Evolutionary conservation across 2,888 invertebrate species (phyloP), one percentile per base, ranked within the genome.

Genomic region (Dione vanillae): DNA sequence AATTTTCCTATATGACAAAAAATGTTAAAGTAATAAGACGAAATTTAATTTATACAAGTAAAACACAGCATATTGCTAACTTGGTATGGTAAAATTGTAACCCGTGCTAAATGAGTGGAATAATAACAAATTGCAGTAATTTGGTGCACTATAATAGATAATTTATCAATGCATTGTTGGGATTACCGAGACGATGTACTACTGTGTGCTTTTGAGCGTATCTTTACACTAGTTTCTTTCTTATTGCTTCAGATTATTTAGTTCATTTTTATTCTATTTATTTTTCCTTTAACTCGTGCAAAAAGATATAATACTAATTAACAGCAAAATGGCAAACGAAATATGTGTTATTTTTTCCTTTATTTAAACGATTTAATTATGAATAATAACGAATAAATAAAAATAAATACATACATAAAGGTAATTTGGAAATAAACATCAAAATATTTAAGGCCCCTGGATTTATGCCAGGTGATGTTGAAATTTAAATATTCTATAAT

Each of bases 361-460:
- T n/a, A n/a, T n/a, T n/a, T n/a, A 47, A 47, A 47, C 9, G 0
- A 9, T 43, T 20, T 9, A 43, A 43, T 43, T 10, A 19, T 41
- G n/a, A 11, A 8, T n/a, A n/a, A n/a, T n/a, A n/a, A n/a, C n/a
- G n/a, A n/a, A n/a, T n/a, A n/a, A n/a, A n/a, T n/a, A n/a, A n/a
- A n/a, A n/a, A n/a, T n/a, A n/a, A 43, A 20, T 27, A 19, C 20
- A 43, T 27, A 59, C n/a, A 12, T 0, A 27, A n/a, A 61, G 27
- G 14, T 43, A 61, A 45, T 20, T 45, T 10, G n/a, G 20, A 66
- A 65, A 58, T 20, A 14, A 47, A 62, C 40, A 61, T 12, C 10
- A 82, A 83, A 83, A 82, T 83, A 83, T 82, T 81, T 76, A 78
- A 82, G 83, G 77, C 79, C 83, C 86, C 90, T 91, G 91, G 78